phyloP scores from a whole-genome alignment of 2,888 invertebrate genomes.

The Altica lythri region DNA sequence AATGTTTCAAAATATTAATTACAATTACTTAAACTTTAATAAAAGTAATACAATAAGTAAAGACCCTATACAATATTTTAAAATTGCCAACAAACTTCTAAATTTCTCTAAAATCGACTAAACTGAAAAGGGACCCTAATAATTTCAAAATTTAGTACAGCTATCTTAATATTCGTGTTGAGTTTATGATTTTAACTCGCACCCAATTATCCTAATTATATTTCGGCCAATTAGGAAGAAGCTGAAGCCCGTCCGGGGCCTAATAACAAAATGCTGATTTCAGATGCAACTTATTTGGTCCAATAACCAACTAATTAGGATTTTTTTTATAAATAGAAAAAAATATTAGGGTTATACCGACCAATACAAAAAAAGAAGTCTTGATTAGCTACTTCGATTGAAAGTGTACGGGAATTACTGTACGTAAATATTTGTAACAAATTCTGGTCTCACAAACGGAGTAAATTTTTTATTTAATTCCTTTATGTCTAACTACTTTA shows the following conservation, averaged over 20 bases:
- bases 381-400: neutral
- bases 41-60: too few species aligned
- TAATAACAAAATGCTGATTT: constrained; percentile 1
- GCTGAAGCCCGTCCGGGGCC: neutral
- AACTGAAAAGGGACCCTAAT: neutral
- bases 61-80: too few species aligned
- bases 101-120: constrained; percentile 7
- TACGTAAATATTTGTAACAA: too few species aligned
- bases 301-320: neutral
- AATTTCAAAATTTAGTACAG: constrained; percentile 2
- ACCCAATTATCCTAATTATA: constrained; percentile 11
- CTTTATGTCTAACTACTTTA: too few species aligned
- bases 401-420: too few species aligned
- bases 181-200: constrained; percentile 10
- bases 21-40: too few species aligned
- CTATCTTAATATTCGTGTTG: constrained; percentile 3
- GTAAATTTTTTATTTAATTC: too few species aligned
- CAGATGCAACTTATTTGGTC: neutral
- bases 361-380: neutral
- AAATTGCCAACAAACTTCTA: neutral
- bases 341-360: neutral
- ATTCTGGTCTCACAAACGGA: too few species aligned
- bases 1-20: too few species aligned
- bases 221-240: constrained; percentile 6
- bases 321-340: neutral